These are phyloP conservation scores for Manis crassicaudata DNA, from an alignment of 2,797 vertebrate genomes.

Conservation along the genomic window DNA sequence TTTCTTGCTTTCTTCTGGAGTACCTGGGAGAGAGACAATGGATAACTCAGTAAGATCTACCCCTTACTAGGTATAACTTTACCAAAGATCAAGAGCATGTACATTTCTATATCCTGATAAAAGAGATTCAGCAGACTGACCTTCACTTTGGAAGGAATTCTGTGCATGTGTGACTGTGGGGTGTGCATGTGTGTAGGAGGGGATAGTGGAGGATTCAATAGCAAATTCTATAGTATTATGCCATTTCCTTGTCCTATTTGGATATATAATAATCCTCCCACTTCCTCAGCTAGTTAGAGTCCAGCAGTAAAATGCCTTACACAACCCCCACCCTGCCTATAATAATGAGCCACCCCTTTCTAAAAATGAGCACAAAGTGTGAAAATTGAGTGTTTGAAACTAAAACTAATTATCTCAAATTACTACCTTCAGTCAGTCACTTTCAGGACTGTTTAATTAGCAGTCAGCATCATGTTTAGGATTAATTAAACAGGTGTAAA, in stretches of 20 bases:
- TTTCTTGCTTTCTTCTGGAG: not conserved
- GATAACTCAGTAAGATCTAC: not conserved
- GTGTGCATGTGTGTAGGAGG: not conserved
- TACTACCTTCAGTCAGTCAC: slow-evolving; percentile 82
- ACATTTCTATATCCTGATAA: not conserved
- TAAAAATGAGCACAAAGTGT: slow-evolving; percentile 81
- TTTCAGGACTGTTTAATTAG: slow-evolving; percentile 80
- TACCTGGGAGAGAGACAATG: not conserved
- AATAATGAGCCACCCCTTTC: slow-evolving; percentile 75
- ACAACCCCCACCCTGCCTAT: slow-evolving; percentile 50
- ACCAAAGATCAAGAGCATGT: not conserved
- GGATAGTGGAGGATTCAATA: not conserved
- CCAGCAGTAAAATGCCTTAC: slow-evolving; percentile 60
- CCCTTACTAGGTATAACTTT: not conserved
- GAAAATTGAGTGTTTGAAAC: slow-evolving; percentile 80
- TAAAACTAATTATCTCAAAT: slow-evolving; percentile 83
- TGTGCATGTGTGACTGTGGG: not conserved
- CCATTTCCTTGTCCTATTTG: slow-evolving; percentile 15
- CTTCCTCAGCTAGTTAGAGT: slow-evolving; percentile 48
- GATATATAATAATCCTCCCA: slow-evolving; percentile 28
- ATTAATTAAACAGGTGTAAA: slow-evolving; percentile 84
- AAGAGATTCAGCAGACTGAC: not conserved
- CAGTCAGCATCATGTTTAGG: slow-evolving; percentile 78
- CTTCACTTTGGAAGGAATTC: slow-evolving; percentile 3
- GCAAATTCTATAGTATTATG: not conserved